Conservation (phyloP, 2,797 vertebrate species). For the Tiaroga cobitis region DNA sequence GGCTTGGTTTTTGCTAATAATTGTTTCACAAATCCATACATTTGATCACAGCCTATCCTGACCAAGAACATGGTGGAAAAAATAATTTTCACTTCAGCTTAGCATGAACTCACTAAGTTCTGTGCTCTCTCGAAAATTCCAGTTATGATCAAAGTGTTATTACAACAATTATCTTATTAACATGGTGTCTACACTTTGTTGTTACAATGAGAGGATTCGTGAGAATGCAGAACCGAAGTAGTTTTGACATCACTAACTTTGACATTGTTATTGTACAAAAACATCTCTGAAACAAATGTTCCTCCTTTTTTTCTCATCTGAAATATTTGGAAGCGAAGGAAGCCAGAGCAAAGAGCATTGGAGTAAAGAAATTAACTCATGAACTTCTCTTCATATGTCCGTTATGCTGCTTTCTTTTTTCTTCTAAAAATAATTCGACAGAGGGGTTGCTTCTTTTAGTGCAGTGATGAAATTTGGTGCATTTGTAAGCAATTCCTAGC, state of each 20-base stretch:
- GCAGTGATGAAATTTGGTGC: neutral
- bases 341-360: constrained; percentile 61
- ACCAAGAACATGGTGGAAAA: neutral
- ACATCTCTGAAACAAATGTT: neutral
- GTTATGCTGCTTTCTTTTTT: neutral
- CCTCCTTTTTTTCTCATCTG: constrained; percentile 57
- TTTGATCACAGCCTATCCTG: neutral
- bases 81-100: neutral
- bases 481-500: neutral
- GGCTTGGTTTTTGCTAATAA: neutral
- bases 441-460: neutral
- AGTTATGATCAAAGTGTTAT: neutral
- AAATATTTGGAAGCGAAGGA: constrained; percentile 78
- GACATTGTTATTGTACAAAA: neutral
- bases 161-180: neutral
- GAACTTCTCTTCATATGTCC: neutral
- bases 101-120: neutral
- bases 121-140: neutral
- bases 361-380: constrained; percentile 18
- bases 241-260: neutral
- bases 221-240: neutral
- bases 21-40: neutral
- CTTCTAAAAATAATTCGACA: neutral
- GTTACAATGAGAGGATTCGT: neutral
- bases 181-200: neutral